phyloP scores from a whole-genome alignment of 2,888 invertebrate genomes.

The Neuroscelio doddi region DNA sequence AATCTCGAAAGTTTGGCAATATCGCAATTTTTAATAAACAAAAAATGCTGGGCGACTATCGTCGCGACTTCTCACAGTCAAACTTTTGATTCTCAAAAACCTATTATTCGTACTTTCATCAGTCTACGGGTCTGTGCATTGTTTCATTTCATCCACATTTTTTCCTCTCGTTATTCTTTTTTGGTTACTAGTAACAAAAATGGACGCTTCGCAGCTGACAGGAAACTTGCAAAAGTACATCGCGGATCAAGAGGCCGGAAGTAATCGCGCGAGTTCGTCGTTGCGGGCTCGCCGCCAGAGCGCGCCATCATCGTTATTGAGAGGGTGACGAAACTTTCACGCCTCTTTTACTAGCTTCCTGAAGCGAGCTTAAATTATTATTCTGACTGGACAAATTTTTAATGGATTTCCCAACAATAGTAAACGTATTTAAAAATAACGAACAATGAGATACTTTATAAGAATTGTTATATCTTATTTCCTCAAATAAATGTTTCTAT shows the following conservation, averaged over 20 bases:
- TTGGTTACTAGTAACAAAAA: constrained; percentile 50
- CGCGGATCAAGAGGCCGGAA: constrained; percentile 70
- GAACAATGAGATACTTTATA: no score
- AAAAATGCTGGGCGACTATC: no score
- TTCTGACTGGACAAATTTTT: constrained; percentile 36
- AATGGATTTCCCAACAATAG: no score
- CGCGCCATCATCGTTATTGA: constrained; percentile 60
- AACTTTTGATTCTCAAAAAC: constrained; percentile 59
- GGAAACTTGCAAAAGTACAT: constrained; percentile 70
- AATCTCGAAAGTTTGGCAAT: no score
- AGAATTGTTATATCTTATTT: no score
- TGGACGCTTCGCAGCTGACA: constrained; percentile 50
- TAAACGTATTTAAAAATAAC: no score
- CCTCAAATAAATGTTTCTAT: no score
- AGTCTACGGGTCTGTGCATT: constrained; percentile 64
- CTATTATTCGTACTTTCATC: constrained; percentile 53
- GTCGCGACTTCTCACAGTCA: constrained; percentile 8
- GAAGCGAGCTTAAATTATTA: constrained; percentile 23
- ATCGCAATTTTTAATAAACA: no score
- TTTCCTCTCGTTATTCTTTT: constrained; percentile 38
- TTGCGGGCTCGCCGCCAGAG: constrained; percentile 53
- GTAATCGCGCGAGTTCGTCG: constrained; percentile 65
- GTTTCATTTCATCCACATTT: constrained; percentile 36
- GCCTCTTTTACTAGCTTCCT: constrained; percentile 14
- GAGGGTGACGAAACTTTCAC: constrained; percentile 54